These are phyloP conservation scores for Alentia gelatinosa DNA, from an alignment of 2,888 invertebrate genomes.

Conservation along the genomic window DNA sequence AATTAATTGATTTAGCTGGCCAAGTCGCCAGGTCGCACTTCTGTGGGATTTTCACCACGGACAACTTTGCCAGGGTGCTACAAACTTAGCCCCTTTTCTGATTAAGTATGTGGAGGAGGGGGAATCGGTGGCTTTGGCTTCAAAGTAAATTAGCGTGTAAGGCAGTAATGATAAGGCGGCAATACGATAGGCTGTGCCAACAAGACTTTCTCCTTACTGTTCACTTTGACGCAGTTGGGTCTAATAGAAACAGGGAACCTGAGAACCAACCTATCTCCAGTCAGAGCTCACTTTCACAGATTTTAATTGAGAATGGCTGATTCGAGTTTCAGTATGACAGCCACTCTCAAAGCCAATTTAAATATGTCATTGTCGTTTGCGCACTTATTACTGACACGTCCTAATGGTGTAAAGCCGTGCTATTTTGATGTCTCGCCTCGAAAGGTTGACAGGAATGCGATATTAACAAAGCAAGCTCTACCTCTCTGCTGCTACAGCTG, in stretches of 20 bases:
- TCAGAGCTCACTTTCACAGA: background rate
- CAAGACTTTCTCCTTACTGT: background rate
- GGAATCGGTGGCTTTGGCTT: background rate
- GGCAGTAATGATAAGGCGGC: background rate
- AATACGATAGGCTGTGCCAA: background rate
- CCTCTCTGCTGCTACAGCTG: no score
- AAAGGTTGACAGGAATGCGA: no score
- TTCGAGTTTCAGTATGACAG: background rate
- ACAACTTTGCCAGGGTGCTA: background rate
- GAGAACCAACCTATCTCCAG: background rate
- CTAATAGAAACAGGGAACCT: background rate
- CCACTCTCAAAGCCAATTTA: background rate
- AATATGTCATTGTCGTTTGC: background rate
- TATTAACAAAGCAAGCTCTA: no score
- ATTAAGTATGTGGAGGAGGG: background rate
- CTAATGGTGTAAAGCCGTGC: no score
- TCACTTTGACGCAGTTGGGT: background rate
- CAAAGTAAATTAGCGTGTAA: background rate
- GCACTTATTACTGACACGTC: no score
- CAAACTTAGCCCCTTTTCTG: background rate
- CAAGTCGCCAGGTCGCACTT: background rate
- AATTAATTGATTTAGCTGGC: conserved; percentile 39
- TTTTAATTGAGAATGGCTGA: background rate
- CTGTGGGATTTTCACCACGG: background rate
- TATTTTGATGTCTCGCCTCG: no score